Percentiles rank a stretch among this genome's conserved stretches.
phyloP scores from a whole-genome alignment of 2,113 vertebrate species.

The Todiramphus saurophagus region DNA sequence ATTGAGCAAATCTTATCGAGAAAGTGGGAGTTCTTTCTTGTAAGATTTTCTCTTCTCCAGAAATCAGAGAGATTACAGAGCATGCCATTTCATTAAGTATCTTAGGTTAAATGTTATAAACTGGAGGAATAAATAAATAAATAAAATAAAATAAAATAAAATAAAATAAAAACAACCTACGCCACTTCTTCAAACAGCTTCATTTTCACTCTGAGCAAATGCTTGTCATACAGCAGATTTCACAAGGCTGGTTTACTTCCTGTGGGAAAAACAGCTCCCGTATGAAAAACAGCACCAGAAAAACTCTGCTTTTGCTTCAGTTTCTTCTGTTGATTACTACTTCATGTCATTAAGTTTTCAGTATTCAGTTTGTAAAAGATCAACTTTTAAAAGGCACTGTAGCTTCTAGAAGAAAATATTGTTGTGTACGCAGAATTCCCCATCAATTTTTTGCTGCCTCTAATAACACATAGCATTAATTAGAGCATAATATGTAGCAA shows the following conservation, averaged over 20 bases:
- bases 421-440: background rate
- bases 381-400: background rate
- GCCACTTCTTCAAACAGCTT: background rate
- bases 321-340: constrained; percentile 45
- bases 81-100: background rate
- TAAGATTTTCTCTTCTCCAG: background rate
- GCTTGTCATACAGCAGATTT: constrained; percentile 50
- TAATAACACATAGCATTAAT: background rate
- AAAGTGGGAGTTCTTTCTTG: background rate
- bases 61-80: background rate
- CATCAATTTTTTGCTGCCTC: background rate
- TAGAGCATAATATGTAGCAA: background rate
- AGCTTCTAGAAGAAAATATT: background rate
- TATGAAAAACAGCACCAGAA: constrained; percentile 33
- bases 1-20: background rate
- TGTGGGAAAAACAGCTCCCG: constrained; percentile 52
- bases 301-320: constrained; percentile 10
- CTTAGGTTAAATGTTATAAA: background rate
- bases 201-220: constrained; percentile 29
- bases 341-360: background rate
- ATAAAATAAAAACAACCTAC: background rate
- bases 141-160: too few relatives aligned
- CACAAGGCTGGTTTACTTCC: constrained; percentile 48
- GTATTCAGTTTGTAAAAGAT: background rate
- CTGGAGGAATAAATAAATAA: background rate